These are phyloP conservation scores for Pandemis corylana DNA, from an alignment of 2,888 invertebrate species.

Conservation along the genomic window DNA sequence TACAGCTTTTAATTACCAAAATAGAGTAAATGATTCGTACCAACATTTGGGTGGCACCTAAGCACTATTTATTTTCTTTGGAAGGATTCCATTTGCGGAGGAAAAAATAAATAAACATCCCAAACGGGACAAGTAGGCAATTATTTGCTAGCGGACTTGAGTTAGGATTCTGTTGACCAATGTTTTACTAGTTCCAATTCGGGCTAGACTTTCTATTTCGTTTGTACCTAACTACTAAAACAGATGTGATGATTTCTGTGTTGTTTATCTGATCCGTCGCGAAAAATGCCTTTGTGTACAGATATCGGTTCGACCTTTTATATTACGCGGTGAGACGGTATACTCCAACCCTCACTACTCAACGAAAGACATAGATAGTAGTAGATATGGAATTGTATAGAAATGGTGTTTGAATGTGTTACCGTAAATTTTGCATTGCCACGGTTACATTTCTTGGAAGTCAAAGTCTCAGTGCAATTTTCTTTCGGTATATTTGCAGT, in stretches of 20 bases:
- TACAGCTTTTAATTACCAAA: neutral
- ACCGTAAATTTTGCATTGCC: too few species aligned
- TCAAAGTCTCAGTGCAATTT: too few species aligned
- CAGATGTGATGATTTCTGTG: neutral
- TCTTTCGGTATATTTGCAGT: too few species aligned
- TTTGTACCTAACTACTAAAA: slow-evolving; percentile 1
- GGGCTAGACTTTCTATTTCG: slow-evolving; percentile 22
- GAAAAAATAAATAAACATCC: slow-evolving; percentile 30
- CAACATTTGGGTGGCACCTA: neutral
- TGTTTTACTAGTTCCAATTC: slow-evolving; percentile 23
- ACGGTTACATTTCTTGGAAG: too few species aligned
- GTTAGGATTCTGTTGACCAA: slow-evolving; percentile 9
- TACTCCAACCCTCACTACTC: too few species aligned
- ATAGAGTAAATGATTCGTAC: neutral
- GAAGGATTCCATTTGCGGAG: slow-evolving; percentile 16
- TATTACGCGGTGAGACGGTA: too few species aligned
- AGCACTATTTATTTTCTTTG: slow-evolving; percentile 11
- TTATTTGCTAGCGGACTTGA: slow-evolving; percentile 25
- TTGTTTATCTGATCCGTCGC: neutral
- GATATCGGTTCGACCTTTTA: too few species aligned
- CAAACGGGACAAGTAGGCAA: slow-evolving; percentile 14
- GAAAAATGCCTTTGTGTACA: neutral
- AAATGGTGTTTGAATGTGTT: too few species aligned
- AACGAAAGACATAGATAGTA: too few species aligned
- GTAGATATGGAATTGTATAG: too few species aligned